Conservation (phyloP, 2,888 invertebrate genomes). For the Trachelus troglodyta region DNA sequence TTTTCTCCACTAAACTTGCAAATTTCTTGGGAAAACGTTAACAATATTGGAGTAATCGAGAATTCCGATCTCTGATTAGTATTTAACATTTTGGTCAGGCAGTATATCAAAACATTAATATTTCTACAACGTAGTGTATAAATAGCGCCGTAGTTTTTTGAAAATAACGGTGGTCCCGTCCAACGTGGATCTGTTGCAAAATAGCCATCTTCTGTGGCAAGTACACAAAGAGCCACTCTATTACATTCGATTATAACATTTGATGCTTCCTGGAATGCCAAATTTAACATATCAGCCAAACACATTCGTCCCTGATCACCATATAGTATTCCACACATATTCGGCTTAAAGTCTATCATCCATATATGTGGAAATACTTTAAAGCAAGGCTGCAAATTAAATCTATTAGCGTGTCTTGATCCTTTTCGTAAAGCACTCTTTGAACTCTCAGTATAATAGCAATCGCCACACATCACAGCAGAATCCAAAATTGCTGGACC, state of each 20-base stretch:
- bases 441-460: constrained; percentile 53
- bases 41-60: constrained; percentile 45
- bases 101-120: constrained; percentile 50
- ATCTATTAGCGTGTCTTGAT: constrained; percentile 42
- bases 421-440: constrained; percentile 32
- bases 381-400: constrained; percentile 46
- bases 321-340: constrained; percentile 52
- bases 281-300: constrained; percentile 38
- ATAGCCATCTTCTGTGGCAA: constrained; percentile 46
- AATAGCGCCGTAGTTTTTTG: constrained; percentile 49
- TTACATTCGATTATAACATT: constrained; percentile 54
- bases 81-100: constrained; percentile 55
- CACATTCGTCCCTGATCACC: constrained; percentile 35
- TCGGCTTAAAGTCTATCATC: constrained; percentile 46
- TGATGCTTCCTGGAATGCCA: constrained; percentile 36
- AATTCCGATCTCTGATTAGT: constrained; percentile 52
- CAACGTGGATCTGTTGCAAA: constrained; percentile 56
- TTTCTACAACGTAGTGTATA: constrained; percentile 57
- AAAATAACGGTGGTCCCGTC: constrained; percentile 58
- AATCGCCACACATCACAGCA: constrained; percentile 56
- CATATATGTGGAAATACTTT: constrained; percentile 54
- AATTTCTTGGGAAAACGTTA: constrained; percentile 34
- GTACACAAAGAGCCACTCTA: constrained; percentile 42
- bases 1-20: constrained; percentile 29
- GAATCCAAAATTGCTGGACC: constrained; percentile 56